Conservation (phyloP, 2,113 vertebrate genomes). For the Typhlomys cinereus region DNA sequence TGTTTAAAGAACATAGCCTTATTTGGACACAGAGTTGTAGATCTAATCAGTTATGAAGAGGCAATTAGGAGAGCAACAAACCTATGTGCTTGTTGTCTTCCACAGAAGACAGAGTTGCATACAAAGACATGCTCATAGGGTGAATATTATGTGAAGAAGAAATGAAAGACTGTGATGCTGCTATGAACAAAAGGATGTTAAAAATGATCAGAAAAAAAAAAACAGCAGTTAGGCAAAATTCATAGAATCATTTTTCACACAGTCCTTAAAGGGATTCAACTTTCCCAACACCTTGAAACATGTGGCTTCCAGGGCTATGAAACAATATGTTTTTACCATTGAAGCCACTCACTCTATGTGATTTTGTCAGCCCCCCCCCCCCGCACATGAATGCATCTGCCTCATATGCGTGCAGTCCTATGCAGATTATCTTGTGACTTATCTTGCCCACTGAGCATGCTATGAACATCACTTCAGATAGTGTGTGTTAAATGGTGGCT, state of each 20-base stretch:
- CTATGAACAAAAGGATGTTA: neutral
- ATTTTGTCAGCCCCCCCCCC: neutral
- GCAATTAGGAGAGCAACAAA: neutral
- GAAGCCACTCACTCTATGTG: neutral
- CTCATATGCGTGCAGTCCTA: neutral
- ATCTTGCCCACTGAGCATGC: neutral
- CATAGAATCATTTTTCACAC: neutral
- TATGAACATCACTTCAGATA: neutral
- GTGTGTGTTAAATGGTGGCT: neutral
- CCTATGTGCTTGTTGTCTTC: neutral
- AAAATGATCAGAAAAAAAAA: neutral
- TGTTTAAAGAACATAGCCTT: neutral
- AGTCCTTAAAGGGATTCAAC: neutral
- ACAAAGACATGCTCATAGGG: neutral
- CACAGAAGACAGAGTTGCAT: neutral
- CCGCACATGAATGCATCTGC: neutral
- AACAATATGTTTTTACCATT: neutral
- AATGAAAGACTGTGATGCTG: neutral
- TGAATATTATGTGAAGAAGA: neutral
- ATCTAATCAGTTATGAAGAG: neutral
- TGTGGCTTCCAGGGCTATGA: neutral
- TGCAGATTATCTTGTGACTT: neutral
- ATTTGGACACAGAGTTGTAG: neutral
- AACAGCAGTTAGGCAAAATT: neutral
- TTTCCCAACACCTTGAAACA: neutral